Evolutionary conservation across 2,797 vertebrate species (phyloP), one percentile per base, ranked within the genome.

Genomic region (Lacerta viridis): DNA sequence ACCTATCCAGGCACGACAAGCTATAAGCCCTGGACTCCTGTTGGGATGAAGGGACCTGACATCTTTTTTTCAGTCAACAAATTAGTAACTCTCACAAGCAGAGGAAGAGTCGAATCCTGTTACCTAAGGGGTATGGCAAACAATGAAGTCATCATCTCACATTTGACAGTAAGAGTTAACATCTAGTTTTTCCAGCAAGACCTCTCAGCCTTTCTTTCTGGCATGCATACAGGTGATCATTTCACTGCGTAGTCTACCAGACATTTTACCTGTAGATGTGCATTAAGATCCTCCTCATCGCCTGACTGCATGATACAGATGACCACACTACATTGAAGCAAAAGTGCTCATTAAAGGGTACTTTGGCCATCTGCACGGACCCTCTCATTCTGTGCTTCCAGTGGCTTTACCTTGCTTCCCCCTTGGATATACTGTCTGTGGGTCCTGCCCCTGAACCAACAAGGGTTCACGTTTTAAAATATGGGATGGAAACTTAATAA

Each of bases 381-480:
- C 50, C 50, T 80, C 68, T 46, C 11, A 29, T 29, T 80, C 3
- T 17, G 59, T 66, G 71, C 39, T 82, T 89, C 41, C 75, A 64
- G 10, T 59, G 9, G 0, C 25, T n/a, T 82, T 79, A 88, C 76
- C 92, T 2, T 10, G 43, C 85, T 75, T 88, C 5, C 25, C 83
- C 18, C 84, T n/a, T 27, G 0, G 87, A 84, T 0, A 0, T 84
- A 92, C 55, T 81, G 87, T 1, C 4, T 1, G 7, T 4, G 41
- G 27, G 1, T 18, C 39, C 68, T 43, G 59, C 33, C 80, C 27
- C 75, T 79, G 74, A 89, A 25, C 8, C 61, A 90, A 13, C 41
- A 55, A 80, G 82, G 72, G 74, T 87, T 90, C 76, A 66, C 2
- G 55, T 86, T 55, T 55, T 69, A 91, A 85, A 76, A 55, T 88